Conservation (phyloP, 2,113 vertebrate species). For the Phaetusa simplex region DNA sequence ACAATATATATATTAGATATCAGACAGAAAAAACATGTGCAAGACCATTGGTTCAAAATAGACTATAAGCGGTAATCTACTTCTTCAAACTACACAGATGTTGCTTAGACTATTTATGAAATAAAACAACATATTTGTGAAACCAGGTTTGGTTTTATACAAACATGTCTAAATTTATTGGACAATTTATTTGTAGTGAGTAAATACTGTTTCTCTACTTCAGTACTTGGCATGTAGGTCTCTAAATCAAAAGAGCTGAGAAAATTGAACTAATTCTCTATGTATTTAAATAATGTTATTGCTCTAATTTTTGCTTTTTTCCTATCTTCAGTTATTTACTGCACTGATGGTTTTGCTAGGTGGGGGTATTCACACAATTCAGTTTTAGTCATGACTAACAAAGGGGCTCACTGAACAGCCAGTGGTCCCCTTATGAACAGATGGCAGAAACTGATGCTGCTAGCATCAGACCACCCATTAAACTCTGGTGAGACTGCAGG, state of each 20-base stretch:
- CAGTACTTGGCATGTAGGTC: neutral
- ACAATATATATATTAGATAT: neutral
- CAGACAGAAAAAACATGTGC: neutral
- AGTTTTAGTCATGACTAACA: neutral
- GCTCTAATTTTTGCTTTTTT: neutral
- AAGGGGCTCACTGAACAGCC: neutral
- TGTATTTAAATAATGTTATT: neutral
- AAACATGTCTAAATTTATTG: neutral
- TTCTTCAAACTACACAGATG: neutral
- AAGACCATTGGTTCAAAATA: neutral
- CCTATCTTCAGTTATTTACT: neutral
- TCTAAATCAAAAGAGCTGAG: neutral
- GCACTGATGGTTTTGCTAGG: neutral
- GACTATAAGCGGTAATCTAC: neutral
- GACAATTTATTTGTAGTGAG: neutral
- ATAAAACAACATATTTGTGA: neutral
- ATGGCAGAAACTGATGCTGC: constrained; percentile 10
- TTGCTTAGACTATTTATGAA: neutral
- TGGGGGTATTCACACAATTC: neutral
- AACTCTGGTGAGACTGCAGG: neutral
- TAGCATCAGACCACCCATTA: constrained; percentile 14
- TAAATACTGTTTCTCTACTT: neutral
- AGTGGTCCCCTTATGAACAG: constrained; percentile 24
- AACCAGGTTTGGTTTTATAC: neutral
- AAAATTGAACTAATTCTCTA: neutral